Base-by-base conservation (phyloP, 1,140 invertebrate species). In the Panagrolaimus sp. region DNA sequence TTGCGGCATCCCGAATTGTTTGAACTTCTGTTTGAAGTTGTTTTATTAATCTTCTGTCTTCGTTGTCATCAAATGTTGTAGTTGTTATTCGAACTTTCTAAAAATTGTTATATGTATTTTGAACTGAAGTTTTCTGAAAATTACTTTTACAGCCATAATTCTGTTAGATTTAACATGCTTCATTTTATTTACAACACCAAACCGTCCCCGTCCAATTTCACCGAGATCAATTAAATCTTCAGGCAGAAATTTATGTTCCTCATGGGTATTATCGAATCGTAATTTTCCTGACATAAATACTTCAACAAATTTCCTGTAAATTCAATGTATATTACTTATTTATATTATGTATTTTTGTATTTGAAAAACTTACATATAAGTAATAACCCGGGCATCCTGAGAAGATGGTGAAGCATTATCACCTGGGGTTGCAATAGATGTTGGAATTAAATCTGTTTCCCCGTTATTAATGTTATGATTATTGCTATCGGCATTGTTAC, bases 171-270 rank as follows among this genome's bases (percentile, higher is more conserved):
- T 89, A 83, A 89, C 88, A 84, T 96, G 93, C 73, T 90, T 88
- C 93, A 96, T 95, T 87, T 94, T 94, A 85, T 96, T 93, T 70
- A 96, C 94, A 82, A 92, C 91, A 71, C 94, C 94, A 88, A 94
- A 96, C 77, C 91, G 92, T 71, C 94, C 94, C 78, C 92, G 87
- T 2, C 94, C 94, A 79, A 96, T 92, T 86, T 94, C 91, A 46
- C 91, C 90, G 72, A 93, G 84, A 83, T 93, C 90, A 81, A 91
- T 89, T 75, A 96, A 84, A 86, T 96, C 92, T 84, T 95, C 92
- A 52, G 91, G 91, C 65, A 92, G 91, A 15, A 96, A 91, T 74
- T 90, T 90, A 84, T 93, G 92, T 43, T 90, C 91, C 79, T 38
- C 32, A 38, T 38, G 32, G 7, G 32, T 38, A 38, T 38, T 38